Percentiles rank a stretch among this genome's conserved stretches.
phyloP scores from a whole-genome alignment of 92 coral and sea anemone species.

The Epizoanthus stellaris region DNA sequence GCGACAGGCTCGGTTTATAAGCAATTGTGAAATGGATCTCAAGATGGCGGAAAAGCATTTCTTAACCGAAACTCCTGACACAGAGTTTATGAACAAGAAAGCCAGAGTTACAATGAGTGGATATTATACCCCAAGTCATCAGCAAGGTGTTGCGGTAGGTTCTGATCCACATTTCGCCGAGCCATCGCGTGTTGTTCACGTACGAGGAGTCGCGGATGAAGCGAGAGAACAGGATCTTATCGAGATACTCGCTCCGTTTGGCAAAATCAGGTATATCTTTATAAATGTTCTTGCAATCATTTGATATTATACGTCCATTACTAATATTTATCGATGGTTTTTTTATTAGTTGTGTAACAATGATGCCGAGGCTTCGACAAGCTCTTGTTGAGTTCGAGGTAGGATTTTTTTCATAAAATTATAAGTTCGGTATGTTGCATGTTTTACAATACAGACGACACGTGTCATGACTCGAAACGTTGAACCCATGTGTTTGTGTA shows the following conservation, averaged over 20 bases:
- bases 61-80: constrained; percentile 38
- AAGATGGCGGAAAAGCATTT: constrained; percentile 86
- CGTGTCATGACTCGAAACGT: no score
- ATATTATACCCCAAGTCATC: background rate
- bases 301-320: background rate
- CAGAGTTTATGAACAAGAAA: constrained; percentile 26
- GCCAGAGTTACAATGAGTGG: constrained; percentile 21
- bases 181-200: constrained; percentile 94
- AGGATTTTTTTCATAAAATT: constrained; percentile 6
- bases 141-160: background rate
- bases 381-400: constrained; percentile 97
- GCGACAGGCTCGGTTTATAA: constrained; percentile 1
- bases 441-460: no score
- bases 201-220: constrained; percentile 94
- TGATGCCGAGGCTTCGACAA: constrained; percentile 97
- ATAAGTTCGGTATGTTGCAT: no score
- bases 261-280: constrained; percentile 71
- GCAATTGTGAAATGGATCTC: constrained; percentile 4
- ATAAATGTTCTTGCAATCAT: no score
- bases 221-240: constrained; percentile 92
- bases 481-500: no score
- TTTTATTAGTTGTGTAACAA: constrained; percentile 82
- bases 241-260: constrained; percentile 74
- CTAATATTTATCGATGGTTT: background rate
- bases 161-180: constrained; percentile 78